Evolutionary conservation across 2,888 invertebrate genomes (phyloP).

Genomic region (Dynastes grantii): DNA sequence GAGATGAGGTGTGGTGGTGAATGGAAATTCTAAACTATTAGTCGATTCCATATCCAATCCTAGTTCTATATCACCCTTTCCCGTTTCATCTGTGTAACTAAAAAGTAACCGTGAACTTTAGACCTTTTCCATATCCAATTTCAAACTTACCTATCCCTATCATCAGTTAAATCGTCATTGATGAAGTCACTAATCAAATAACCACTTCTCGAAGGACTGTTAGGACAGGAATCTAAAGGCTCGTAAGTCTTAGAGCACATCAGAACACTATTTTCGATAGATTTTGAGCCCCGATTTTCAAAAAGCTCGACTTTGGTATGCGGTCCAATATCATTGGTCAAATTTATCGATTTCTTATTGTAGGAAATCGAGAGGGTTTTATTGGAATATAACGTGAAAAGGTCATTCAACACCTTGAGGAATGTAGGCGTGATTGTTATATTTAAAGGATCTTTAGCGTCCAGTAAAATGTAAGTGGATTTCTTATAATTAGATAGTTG

Average conservation of each 20-base stretch:
- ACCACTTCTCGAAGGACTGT: slow-evolving; percentile 71
- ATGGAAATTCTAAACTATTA: slow-evolving; percentile 70
- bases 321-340: slow-evolving; percentile 79
- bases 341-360: slow-evolving; percentile 69
- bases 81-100: slow-evolving; percentile 56
- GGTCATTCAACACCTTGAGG: slow-evolving; percentile 72
- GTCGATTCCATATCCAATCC: slow-evolving; percentile 67
- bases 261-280: slow-evolving; percentile 69
- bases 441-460: slow-evolving; percentile 79
- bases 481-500: slow-evolving; percentile 61
- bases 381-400: slow-evolving; percentile 67
- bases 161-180: slow-evolving; percentile 61
- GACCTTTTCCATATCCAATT: not conserved
- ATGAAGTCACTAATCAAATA: slow-evolving; percentile 59
- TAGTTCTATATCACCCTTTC: slow-evolving; percentile 54
- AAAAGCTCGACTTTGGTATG: slow-evolving; percentile 75
- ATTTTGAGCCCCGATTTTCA: slow-evolving; percentile 71
- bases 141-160: slow-evolving; percentile 66
- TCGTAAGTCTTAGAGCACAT: slow-evolving; percentile 76
- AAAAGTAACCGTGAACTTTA: slow-evolving; percentile 4
- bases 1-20: slow-evolving; percentile 73
- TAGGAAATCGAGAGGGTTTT: slow-evolving; percentile 67
- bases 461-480: slow-evolving; percentile 80
- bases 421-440: slow-evolving; percentile 80
- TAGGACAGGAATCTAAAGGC: slow-evolving; percentile 76